Evolutionary conservation across 2,888 invertebrate genomes (phyloP).

Genomic region (Hybos culiciformis): DNA sequence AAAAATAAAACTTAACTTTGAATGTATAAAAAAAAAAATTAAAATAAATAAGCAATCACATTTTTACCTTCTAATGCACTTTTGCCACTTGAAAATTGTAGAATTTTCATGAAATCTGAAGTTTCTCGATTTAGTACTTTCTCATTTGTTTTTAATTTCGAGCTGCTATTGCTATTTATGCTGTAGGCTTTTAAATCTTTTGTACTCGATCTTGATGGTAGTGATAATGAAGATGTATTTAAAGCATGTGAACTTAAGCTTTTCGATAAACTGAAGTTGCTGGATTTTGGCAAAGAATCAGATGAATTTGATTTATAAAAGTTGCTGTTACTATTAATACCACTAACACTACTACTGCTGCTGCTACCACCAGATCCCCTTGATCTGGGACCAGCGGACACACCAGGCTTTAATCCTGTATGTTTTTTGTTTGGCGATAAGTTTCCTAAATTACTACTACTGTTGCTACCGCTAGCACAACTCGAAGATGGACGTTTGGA

Average conservation of each 20-base stretch:
- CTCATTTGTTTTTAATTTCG: slow-evolving; percentile 8
- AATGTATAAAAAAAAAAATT: too few species aligned
- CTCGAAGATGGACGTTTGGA: too few species aligned
- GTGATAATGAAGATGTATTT: slow-evolving; percentile 16
- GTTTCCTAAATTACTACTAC: slow-evolving; percentile 7
- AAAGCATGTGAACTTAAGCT: neutral
- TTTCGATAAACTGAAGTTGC: neutral
- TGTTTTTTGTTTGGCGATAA: slow-evolving; percentile 43
- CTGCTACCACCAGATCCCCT: slow-evolving; percentile 40
- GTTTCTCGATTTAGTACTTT: slow-evolving; percentile 4
- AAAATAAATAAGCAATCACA: too few species aligned
- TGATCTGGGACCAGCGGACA: slow-evolving; percentile 74
- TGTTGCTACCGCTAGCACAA: slow-evolving; percentile 10
- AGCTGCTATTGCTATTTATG: slow-evolving; percentile 18
- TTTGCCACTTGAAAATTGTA: slow-evolving; percentile 39
- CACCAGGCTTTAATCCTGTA: slow-evolving; percentile 72
- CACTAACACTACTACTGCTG: neutral
- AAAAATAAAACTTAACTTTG: too few species aligned
- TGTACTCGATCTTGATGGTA: too few species aligned
- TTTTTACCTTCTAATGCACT: slow-evolving; percentile 58
- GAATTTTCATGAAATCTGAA: slow-evolving; percentile 35
- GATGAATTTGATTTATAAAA: neutral
- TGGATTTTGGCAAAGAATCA: neutral
- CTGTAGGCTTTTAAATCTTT: neutral
- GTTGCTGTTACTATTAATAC: neutral